Evolutionary conservation across 1,140 invertebrate species (phyloP), one percentile per base, ranked within the genome.

Genomic region (Apis florea): DNA sequence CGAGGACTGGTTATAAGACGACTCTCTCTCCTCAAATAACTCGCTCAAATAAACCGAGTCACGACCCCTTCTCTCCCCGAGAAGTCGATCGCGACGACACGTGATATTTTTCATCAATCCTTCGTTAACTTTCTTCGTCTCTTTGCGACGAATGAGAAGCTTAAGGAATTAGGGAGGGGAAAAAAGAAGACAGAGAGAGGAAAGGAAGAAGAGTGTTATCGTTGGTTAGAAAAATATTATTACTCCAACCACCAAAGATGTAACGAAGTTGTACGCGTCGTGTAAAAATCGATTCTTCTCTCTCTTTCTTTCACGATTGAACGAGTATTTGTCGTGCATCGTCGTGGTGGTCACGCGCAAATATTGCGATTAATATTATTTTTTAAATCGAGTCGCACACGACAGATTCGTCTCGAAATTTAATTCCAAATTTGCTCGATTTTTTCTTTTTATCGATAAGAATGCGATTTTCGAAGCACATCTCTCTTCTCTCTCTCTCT

Each of bases 241-340:
- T 63, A 53, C 53, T 53, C 47, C 47, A 26, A 75, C 47, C 13
- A n/a, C 17, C 70, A n/a, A n/a, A n/a, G 70, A 58, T 24, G 49
- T 64, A 64, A 75, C 54, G 64, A 51, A 64, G 17, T 75, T 53
- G 6, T 61, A 12, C 6, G 15, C 13, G 9, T 31, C 8, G 17
- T 3, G 24, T 53, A 61, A 19, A 75, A 64, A 75, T 64, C 73
- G 59, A 75, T 75, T 59, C 9, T 31, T 61, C 17, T 11, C 5
- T 26, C 24, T 40, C 31, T 3, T 5, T 40, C 31, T 40, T 64
- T 64, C 19, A n/a, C 59, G 59, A 59, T 31, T 64, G 59, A 63
- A 40, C 74, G 15, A 1, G 1, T n/a, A 49, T 76, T 76, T 56
- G 15, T 59, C 58, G 58, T 59, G n/a, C n/a, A n/a, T 59, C n/a